phyloP scores from a whole-genome alignment of 2,888 invertebrate genomes.

The Lepidocyrtinus sp. region DNA sequence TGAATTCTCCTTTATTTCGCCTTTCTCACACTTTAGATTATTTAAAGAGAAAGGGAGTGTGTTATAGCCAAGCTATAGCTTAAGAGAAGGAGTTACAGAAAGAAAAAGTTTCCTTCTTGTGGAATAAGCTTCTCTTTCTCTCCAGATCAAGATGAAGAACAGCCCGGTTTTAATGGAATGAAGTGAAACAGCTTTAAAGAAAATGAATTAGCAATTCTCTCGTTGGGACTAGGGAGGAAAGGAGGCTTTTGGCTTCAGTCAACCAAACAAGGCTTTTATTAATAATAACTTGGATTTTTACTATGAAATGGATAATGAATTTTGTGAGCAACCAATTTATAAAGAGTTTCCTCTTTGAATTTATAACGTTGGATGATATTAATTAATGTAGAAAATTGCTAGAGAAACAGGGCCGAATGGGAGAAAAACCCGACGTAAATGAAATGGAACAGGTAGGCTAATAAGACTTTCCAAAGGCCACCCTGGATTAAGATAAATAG shows the following conservation, averaged over 20 bases:
- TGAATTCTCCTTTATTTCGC: slow-evolving; percentile 30
- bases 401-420: slow-evolving; percentile 9
- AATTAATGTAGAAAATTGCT: no score
- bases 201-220: slow-evolving; percentile 46
- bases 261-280: slow-evolving; percentile 40
- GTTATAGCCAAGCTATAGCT: slow-evolving; percentile 3
- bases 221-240: no score
- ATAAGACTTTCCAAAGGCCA: neutral
- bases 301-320: neutral
- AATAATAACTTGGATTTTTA: slow-evolving; percentile 35
- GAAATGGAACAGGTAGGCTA: slow-evolving; percentile 13
- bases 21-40: slow-evolving; percentile 3
- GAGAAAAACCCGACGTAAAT: no score
- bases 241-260: no score
- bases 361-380: no score
- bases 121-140: neutral
- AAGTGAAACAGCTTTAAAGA: slow-evolving; percentile 50
- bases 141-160: no score
- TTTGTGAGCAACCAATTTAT: slow-evolving; percentile 27
- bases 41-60: neutral
- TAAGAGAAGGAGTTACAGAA: slow-evolving; percentile 25
- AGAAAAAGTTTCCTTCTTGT: no score
- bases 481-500: neutral
- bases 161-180: slow-evolving; percentile 49
- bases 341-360: slow-evolving; percentile 7